A percentile compares a stretch with the other conserved stretches of the same genome.
phyloP scores from a whole-genome alignment of 2,888 invertebrate genomes.

The Homarus gammarus region DNA sequence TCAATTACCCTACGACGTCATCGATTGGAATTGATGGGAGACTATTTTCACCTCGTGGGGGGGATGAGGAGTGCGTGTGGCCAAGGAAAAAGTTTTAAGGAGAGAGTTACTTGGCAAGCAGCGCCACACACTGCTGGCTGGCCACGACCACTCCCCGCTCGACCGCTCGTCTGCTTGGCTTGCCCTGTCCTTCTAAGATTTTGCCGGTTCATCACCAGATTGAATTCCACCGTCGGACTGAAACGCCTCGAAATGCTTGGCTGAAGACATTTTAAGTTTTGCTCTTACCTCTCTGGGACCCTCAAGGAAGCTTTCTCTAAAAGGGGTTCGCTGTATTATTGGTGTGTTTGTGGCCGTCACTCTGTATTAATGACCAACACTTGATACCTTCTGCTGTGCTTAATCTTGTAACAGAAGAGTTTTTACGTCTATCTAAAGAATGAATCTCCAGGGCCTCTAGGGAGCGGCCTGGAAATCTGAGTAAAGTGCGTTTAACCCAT shows the following conservation, averaged over 20 bases:
- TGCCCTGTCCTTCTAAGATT: slow-evolving; percentile 18
- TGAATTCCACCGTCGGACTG: slow-evolving; percentile 32
- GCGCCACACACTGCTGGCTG: neutral
- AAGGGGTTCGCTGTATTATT: slow-evolving; percentile 9
- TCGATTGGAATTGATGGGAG: neutral
- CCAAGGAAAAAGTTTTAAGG: slow-evolving; percentile 20
- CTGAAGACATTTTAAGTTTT: slow-evolving; percentile 17
- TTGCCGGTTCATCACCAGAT: slow-evolving; percentile 46
- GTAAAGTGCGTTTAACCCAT: slow-evolving; percentile 17
- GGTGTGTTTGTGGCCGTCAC: no score
- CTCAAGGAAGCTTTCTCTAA: neutral
- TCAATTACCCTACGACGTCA: neutral
- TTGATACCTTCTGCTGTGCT: no score
- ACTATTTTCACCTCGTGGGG: neutral
- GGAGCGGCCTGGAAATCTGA: neutral
- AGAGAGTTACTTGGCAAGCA: neutral
- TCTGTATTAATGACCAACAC: neutral
- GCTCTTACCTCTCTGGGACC: neutral
- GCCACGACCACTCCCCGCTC: neutral
- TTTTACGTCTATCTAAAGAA: neutral
- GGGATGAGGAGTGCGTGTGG: neutral
- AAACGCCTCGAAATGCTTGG: slow-evolving; percentile 40
- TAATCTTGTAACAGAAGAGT: neutral
- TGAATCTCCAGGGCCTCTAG: neutral
- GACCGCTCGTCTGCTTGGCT: slow-evolving; percentile 23